Evolutionary conservation across 2,797 vertebrate species (phyloP), one percentile per base, ranked within the genome.

Genomic region (Rhynchotus rufescens): DNA sequence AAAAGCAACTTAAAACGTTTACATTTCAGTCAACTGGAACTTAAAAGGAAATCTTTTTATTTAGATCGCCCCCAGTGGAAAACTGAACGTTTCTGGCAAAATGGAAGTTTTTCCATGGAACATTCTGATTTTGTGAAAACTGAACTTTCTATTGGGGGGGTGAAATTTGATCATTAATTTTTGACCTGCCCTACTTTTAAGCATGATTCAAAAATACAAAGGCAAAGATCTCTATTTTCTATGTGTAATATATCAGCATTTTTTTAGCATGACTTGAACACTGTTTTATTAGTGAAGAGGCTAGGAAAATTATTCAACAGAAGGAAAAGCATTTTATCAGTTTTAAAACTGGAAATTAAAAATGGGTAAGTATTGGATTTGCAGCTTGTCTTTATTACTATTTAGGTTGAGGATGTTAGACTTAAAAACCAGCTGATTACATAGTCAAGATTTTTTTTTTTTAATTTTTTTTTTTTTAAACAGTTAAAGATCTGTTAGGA

Each of bases 21-120:
- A 38, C 61, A 71, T 94, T 93, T 89, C 74, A 71, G 45, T 84
- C 92, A 86, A 94, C 79, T 85, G 84, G 73, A 94, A 90, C 94
- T 94, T 96, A 83, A 95, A 96, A 96, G 77, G 76, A 92, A 95
- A 94, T 86, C 49, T 92, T 90, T 92, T 92, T 80, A 67, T 92
- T 94, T 84, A 92, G 80, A 87, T 93, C 60, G 81, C 44, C 49
- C 90, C 82, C 49, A 74, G 79, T 88, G 92, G 92, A 94, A 92
- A 94, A 83, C 49, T 69, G 74, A 87, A 72, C 51, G 78, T n/a
- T 62, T 90, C 82, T 94, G 93, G 90, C 90, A 92, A 86, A 94
- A 95, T 59, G 65, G 3, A 80, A 81, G 77, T 89, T 96, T 96
- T 96, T 95, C 92, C 80, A 87, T 88, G 84, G 84, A 94, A 94